These are phyloP conservation scores for Channa argus DNA, from an alignment of 2,113 vertebrate genomes.

Conservation along the genomic window DNA sequence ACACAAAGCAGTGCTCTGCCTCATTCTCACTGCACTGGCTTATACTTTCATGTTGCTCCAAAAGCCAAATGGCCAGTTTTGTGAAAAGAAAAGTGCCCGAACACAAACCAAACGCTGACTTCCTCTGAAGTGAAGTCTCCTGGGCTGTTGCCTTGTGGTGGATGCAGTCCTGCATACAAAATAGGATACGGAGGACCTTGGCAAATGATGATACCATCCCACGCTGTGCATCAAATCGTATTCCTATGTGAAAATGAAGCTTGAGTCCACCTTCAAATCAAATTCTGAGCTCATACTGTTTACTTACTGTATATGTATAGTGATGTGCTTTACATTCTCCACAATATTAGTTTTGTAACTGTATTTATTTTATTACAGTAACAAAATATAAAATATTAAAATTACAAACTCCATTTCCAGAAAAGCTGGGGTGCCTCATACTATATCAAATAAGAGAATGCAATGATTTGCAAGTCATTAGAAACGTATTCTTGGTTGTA, in stretches of 20 bases:
- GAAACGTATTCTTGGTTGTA: no score
- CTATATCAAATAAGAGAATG: no score
- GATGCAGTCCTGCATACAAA: slow-evolving; percentile 39
- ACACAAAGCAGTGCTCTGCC: slow-evolving; percentile 53
- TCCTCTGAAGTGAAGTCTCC: slow-evolving; percentile 61
- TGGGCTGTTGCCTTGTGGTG: slow-evolving; percentile 33
- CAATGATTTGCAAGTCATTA: no score
- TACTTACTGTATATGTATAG: no score
- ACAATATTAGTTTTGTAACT: no score
- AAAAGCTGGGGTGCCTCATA: no score
- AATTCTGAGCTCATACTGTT: no score
- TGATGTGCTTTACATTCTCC: no score
- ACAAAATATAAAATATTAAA: no score
- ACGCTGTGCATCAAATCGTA: neutral
- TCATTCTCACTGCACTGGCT: slow-evolving; percentile 29
- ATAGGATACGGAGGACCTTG: slow-evolving; percentile 23
- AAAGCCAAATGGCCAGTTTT: slow-evolving; percentile 63
- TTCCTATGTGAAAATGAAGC: slow-evolving; percentile 6
- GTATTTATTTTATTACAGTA: no score
- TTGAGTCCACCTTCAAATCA: neutral
- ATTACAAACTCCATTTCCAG: no score
- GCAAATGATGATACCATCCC: slow-evolving; percentile 12
- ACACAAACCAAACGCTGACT: slow-evolving; percentile 51
- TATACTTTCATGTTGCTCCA: slow-evolving; percentile 77
- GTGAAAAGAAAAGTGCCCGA: slow-evolving; percentile 32